Percentiles rank a stretch among this genome's conserved stretches.
phyloP scores from a whole-genome alignment of 2,797 vertebrate genomes.

The Acanthiza pusilla region DNA sequence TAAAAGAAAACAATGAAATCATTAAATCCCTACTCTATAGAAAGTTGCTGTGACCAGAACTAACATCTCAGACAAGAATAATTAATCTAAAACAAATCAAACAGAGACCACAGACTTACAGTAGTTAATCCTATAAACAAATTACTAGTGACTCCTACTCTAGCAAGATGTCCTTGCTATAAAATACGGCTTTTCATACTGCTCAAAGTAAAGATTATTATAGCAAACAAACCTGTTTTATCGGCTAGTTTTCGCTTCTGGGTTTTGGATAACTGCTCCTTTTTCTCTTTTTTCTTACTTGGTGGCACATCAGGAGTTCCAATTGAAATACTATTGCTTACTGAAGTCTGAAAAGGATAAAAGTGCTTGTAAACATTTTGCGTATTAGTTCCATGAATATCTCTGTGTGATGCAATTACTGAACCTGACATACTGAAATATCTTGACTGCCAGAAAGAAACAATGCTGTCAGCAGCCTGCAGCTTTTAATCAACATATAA shows the following conservation, averaged over 20 bases:
- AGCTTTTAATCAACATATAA: not conserved
- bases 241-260: slow-evolving; percentile 92
- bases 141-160: not conserved
- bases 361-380: not conserved
- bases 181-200: not conserved
- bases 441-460: not conserved
- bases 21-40: not conserved
- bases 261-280: slow-evolving; percentile 94
- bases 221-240: slow-evolving; percentile 83
- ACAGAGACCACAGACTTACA: not conserved
- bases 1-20: not conserved
- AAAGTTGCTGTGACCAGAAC: not conserved
- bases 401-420: not conserved
- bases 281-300: slow-evolving; percentile 93
- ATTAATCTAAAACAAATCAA: not conserved
- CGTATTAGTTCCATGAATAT: not conserved
- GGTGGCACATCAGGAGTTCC: slow-evolving; percentile 66
- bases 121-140: not conserved
- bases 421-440: not conserved
- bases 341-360: slow-evolving; percentile 73
- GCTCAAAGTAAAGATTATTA: not conserved
- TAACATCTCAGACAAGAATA: not conserved
- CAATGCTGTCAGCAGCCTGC: not conserved
- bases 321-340: slow-evolving; percentile 72
- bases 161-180: not conserved